Evolutionary conservation across 2,888 invertebrate species (phyloP).

Genomic region (Euproctis similis): DNA sequence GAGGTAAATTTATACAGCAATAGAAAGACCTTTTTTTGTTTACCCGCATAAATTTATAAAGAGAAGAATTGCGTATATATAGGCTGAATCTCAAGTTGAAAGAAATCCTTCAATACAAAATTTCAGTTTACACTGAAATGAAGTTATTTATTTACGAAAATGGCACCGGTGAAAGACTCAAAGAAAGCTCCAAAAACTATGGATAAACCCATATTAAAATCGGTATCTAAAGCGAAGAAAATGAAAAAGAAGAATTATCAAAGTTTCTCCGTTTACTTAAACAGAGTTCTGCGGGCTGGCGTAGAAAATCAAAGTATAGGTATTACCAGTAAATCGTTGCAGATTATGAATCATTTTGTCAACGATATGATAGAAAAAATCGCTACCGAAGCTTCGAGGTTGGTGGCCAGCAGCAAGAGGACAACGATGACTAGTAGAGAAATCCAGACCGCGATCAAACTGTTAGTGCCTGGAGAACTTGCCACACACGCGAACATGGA

Average conservation of each 20-base stretch:
- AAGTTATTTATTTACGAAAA: no score
- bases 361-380: constrained; percentile 84
- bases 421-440: constrained; percentile 81
- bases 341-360: constrained; percentile 85
- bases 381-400: constrained; percentile 78
- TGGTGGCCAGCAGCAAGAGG: constrained; percentile 78
- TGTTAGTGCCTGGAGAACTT: constrained; percentile 82
- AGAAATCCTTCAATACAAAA: no score
- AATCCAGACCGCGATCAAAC: constrained; percentile 80
- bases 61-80: no score
- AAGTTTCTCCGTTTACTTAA: constrained; percentile 77
- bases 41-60: no score
- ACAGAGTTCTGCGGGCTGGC: constrained; percentile 75
- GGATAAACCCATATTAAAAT: constrained; percentile 53
- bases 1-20: no score
- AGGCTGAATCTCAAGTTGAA: no score
- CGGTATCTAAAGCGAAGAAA: constrained; percentile 46
- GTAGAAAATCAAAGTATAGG: constrained; percentile 77
- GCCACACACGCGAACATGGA: constrained; percentile 82
- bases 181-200: constrained; percentile 44
- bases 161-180: constrained; percentile 48
- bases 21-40: no score
- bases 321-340: constrained; percentile 81
- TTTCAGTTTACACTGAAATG: no score
- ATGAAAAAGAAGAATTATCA: constrained; percentile 72